phyloP scores from a whole-genome alignment of 2,113 vertebrate genomes.

The Pollachius pollachius region DNA sequence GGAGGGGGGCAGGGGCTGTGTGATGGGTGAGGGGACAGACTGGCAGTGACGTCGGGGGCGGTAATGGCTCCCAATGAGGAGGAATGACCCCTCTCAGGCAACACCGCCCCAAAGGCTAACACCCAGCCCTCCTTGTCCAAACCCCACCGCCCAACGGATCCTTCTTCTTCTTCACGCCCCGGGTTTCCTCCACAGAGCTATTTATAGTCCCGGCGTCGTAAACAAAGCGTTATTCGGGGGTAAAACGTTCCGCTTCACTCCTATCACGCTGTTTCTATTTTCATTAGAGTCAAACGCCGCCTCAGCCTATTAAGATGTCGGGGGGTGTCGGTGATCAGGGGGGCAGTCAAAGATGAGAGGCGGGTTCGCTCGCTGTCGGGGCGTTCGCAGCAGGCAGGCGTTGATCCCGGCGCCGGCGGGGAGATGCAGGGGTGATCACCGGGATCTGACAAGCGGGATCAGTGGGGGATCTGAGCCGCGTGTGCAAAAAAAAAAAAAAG shows the following conservation, averaged over 20 bases:
- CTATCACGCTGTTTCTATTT: slow-evolving; percentile 30
- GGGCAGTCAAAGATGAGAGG: slow-evolving; percentile 25
- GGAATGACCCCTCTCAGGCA: slow-evolving; percentile 56
- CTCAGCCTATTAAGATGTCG: slow-evolving; percentile 30
- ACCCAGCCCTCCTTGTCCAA: slow-evolving; percentile 46
- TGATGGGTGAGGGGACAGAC: slow-evolving; percentile 65
- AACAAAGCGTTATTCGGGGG: background rate
- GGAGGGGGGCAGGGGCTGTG: slow-evolving; percentile 46
- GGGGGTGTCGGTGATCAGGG: slow-evolving; percentile 16
- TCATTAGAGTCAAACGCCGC: slow-evolving; percentile 39
- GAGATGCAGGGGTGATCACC: background rate
- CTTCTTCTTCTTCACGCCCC: slow-evolving; percentile 42
- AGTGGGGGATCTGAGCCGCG: no score
- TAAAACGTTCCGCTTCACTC: slow-evolving; percentile 34
- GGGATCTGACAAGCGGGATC: no score
- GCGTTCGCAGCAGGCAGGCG: background rate
- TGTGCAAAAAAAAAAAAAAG: no score
- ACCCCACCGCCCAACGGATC: slow-evolving; percentile 52
- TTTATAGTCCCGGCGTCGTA: slow-evolving; percentile 17
- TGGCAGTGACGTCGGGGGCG: slow-evolving; percentile 64
- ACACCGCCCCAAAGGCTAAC: slow-evolving; percentile 30
- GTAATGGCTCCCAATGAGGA: slow-evolving; percentile 67
- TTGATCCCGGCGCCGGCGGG: slow-evolving; percentile 11
- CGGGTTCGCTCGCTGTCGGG: background rate
- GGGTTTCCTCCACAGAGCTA: slow-evolving; percentile 27